These are phyloP conservation scores for Atta cephalotes DNA, from an alignment of 1,140 invertebrate species.

Conservation along the genomic window DNA sequence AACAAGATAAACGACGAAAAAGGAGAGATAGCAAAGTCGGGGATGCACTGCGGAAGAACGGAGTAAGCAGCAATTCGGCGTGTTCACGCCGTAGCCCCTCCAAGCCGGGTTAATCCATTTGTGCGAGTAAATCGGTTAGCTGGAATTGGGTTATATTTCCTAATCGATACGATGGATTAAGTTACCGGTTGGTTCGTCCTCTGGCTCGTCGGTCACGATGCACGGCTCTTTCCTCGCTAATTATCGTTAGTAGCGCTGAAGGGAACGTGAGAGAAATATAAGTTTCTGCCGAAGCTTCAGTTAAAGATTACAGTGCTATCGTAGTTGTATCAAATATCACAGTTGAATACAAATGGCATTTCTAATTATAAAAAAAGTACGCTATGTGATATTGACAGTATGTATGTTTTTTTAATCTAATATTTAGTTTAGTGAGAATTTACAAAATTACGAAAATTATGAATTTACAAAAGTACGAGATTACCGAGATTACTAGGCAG, in stretches of 20 bases:
- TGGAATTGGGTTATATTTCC: conserved; percentile 80
- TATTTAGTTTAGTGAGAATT: conserved; percentile 7
- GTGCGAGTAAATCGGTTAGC: conserved; percentile 76
- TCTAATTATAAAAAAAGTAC: not conserved
- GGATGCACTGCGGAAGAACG: conserved; percentile 64
- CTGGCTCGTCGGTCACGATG: conserved; percentile 35
- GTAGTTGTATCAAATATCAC: not conserved
- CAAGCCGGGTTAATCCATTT: conserved; percentile 76
- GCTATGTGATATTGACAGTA: not conserved
- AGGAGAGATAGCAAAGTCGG: conserved; percentile 31
- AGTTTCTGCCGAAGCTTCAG: not conserved
- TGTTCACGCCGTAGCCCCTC: conserved; percentile 65
- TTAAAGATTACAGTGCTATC: not conserved
- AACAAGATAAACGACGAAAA: conserved; percentile 74
- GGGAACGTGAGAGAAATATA: conserved; percentile 23
- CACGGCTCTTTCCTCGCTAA: conserved; percentile 54
- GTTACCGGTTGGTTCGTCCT: conserved; percentile 65
- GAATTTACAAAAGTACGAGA: conserved; percentile 20
- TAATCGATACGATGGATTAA: conserved; percentile 80
- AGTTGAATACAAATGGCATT: not conserved
- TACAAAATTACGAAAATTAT: not conserved
- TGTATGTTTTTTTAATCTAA: conserved; percentile 11
- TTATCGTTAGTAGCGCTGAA: conserved; percentile 8
- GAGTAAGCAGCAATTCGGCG: conserved; percentile 72
- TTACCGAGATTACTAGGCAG: not conserved